Conservation (phyloP, 1,140 invertebrate genomes). For the Lepidurus apus region DNA sequence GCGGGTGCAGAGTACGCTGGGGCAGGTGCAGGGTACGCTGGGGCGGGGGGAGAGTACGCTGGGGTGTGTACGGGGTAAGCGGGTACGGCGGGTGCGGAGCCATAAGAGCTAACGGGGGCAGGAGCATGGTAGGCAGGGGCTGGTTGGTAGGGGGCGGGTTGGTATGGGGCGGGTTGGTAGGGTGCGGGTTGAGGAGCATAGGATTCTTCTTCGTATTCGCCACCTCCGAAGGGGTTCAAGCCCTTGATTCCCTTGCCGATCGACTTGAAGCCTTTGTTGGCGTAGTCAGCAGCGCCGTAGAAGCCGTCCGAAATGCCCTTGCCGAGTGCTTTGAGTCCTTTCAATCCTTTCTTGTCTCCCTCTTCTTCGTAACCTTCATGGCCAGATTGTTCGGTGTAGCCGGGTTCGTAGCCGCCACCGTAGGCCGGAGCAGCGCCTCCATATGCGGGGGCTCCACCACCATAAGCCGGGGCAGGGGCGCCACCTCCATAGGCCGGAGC, state of each 20-base stretch:
- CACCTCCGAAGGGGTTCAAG: conserved; percentile 5
- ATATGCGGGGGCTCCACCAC: neutral
- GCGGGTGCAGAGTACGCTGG: neutral
- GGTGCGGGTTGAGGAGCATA: neutral
- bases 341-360: neutral
- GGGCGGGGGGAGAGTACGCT: neutral
- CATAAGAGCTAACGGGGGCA: neutral
- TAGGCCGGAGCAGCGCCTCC: neutral
- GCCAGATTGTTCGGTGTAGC: neutral
- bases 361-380: neutral
- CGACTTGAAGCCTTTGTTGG: neutral
- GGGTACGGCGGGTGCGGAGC: conserved; percentile 1
- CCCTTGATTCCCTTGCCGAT: conserved; percentile 11
- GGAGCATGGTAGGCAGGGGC: neutral
- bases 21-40: neutral
- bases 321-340: neutral
- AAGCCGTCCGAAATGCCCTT: neutral
- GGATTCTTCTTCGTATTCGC: conserved; percentile 3
- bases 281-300: neutral
- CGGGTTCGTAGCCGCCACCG: neutral
- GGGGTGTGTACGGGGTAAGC: neutral
- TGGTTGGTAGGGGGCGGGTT: neutral
- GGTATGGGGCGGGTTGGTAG: neutral
- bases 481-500: neutral
- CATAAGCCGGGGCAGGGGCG: neutral